Evolutionary conservation across 2,888 invertebrate species (phyloP), one percentile per base, ranked within the genome.

Genomic region (Quadriops clusia): DNA sequence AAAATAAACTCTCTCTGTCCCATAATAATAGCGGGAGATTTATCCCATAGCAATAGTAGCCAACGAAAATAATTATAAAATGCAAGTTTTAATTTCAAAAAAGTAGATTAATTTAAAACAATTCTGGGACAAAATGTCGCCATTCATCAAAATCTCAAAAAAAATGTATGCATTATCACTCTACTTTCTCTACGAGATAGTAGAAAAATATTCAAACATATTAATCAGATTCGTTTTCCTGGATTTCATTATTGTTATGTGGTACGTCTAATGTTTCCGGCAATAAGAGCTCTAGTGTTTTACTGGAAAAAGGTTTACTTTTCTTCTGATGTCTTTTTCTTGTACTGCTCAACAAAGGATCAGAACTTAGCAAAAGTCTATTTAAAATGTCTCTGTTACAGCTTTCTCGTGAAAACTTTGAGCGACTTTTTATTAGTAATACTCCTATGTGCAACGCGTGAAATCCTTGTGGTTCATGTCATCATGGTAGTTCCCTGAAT

Each of bases 371-470:
- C 16, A 27, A 16, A 15, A 27, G 16, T 27, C 27, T 10, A 4
- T 25, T 12, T 11, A 25, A 13, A 9, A 25, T 3, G 15, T 25
- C 25, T 13, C 13, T 25, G 7, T 25, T 25, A 15, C 25, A 25
- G 13, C n/a, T 15, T 13, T 14, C 25, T 25, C 25, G 9, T 13
- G 25, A 25, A 25, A 25, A 25, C 13, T 25, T 25, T 13, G n/a
- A n/a, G n/a, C n/a, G n/a, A n/a, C n/a, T n/a, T n/a, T n/a, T n/a
- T n/a, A n/a, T n/a, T n/a, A n/a, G n/a, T n/a, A n/a, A n/a, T n/a
- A n/a, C n/a, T n/a, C n/a, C n/a, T n/a, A n/a, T n/a, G n/a, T n/a
- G n/a, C n/a, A n/a, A n/a, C n/a, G n/a, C n/a, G n/a, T n/a, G n/a
- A n/a, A n/a, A n/a, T n/a, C n/a, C n/a, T n/a, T n/a, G n/a, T n/a